Percentiles rank a stretch among this genome's conserved stretches.
Evolutionary conservation across 2,113 vertebrate species (phyloP).

Genomic region (Bagarius yarrelli): DNA sequence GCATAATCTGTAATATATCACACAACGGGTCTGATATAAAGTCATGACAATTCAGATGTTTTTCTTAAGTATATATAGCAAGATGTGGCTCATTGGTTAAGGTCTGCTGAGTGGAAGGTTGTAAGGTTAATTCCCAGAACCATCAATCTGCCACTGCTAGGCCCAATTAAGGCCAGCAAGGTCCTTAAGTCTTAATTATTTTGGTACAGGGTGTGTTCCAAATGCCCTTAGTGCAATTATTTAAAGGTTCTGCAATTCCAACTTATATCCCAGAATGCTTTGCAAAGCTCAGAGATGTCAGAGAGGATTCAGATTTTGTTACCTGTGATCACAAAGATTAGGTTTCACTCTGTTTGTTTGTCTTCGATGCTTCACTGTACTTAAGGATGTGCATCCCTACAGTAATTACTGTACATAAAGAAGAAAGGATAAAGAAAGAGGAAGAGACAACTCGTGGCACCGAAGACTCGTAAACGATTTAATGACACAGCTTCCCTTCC

Average conservation of each 20-base stretch:
- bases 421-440: background rate
- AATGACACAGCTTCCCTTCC: constrained; percentile 67
- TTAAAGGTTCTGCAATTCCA: background rate
- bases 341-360: background rate
- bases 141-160: no score
- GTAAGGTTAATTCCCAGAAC: no score
- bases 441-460: constrained; percentile 58
- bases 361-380: constrained; percentile 27
- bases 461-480: constrained; percentile 64
- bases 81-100: no score
- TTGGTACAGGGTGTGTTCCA: no score
- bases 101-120: no score
- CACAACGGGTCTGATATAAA: no score
- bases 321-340: background rate
- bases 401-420: background rate
- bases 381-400: background rate
- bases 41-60: no score
- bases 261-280: background rate
- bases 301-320: background rate
- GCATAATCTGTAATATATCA: no score
- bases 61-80: no score
- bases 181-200: no score
- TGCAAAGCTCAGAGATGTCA: background rate
- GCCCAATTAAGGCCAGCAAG: no score
- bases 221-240: no score